These are phyloP conservation scores for Porites australiensis DNA, from an alignment of 64 coral and sea anemone species.

Conservation along the genomic window DNA sequence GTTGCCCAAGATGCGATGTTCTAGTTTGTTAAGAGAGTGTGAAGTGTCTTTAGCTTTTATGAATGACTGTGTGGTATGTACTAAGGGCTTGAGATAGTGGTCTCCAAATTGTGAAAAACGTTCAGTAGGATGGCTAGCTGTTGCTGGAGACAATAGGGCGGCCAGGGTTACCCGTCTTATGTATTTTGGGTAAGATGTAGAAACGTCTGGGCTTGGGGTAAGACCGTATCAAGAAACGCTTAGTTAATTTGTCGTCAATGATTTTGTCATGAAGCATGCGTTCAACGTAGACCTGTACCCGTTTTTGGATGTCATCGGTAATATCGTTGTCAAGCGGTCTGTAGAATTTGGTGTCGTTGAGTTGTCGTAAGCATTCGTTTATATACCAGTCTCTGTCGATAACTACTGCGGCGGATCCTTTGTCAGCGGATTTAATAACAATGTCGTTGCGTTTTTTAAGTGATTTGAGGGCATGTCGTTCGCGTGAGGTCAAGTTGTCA, in stretches of 20 bases:
- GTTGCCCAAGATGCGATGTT: background rate
- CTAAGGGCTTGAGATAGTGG: background rate
- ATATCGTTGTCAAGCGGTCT: background rate
- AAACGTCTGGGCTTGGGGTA: background rate
- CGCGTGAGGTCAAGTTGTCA: background rate
- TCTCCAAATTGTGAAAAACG: background rate
- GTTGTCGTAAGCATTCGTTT: background rate
- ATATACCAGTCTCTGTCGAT: background rate
- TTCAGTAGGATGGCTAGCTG: background rate
- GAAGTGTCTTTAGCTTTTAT: background rate
- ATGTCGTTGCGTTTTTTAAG: background rate
- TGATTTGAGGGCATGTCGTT: background rate
- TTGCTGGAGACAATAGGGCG: background rate
- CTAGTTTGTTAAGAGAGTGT: background rate
- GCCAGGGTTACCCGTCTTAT: background rate
- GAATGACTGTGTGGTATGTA: background rate
- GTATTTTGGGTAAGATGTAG: too few species aligned
- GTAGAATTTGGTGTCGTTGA: slow-evolving; percentile 4
- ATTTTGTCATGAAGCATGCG: background rate
- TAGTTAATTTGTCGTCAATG: background rate
- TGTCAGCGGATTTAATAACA: background rate
- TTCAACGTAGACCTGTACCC: background rate
- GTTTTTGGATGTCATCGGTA: background rate
- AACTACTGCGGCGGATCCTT: background rate
- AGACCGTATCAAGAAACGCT: background rate